phyloP scores from a whole-genome alignment of 2,797 vertebrate species.

The Onychomys leucogaster region DNA sequence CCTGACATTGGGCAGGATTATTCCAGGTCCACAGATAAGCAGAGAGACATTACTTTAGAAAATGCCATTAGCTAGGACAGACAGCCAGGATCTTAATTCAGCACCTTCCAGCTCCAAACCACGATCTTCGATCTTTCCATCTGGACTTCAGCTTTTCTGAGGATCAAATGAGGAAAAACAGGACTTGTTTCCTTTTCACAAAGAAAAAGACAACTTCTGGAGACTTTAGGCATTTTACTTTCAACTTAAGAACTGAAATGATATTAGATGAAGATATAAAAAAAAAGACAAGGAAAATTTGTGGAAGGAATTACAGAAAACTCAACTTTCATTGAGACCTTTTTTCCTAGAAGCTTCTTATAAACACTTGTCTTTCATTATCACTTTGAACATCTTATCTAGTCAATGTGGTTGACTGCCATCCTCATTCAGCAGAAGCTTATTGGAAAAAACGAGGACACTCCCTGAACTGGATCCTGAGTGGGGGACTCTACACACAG shows the following conservation, averaged over 20 bases:
- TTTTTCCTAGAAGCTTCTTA: neutral
- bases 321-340: neutral
- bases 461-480: neutral
- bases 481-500: neutral
- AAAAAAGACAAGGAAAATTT: constrained; percentile 35
- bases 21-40: neutral
- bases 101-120: neutral
- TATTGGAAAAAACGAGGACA: constrained; percentile 28
- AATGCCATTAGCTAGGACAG: neutral
- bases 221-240: neutral
- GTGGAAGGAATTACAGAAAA: neutral
- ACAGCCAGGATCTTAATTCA: constrained; percentile 26
- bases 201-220: neutral
- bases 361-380: constrained; percentile 25
- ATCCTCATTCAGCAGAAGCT: neutral
- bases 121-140: neutral
- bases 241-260: constrained; percentile 8
- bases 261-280: neutral
- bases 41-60: neutral
- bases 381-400: neutral
- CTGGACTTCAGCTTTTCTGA: constrained; percentile 13
- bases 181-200: neutral
- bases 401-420: neutral
- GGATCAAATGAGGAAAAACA: neutral
- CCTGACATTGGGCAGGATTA: constrained; percentile 15